Evolutionary conservation across 1,140 invertebrate genomes (phyloP).

Genomic region (Fopius arisanus): DNA sequence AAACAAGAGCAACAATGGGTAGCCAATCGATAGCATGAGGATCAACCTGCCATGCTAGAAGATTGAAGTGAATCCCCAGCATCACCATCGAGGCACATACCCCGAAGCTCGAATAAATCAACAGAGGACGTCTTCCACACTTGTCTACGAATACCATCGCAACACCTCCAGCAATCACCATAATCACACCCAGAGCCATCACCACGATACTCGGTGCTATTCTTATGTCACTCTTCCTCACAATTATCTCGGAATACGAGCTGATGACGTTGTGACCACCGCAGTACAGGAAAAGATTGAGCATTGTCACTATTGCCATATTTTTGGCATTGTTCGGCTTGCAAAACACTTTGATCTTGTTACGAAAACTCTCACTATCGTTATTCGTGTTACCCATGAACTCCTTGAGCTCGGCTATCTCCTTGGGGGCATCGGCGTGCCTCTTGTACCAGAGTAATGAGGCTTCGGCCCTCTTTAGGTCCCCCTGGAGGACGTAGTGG

Average conservation of each 20-base stretch:
- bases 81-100: slow-evolving; percentile 47
- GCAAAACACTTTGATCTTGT: slow-evolving; percentile 47
- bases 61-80: slow-evolving; percentile 62
- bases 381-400: slow-evolving; percentile 46
- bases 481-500: slow-evolving; percentile 48
- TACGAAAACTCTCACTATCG: slow-evolving; percentile 19
- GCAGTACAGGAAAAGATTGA: slow-evolving; percentile 51
- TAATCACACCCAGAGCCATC: slow-evolving; percentile 46
- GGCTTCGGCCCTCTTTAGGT: slow-evolving; percentile 51
- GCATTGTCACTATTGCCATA: slow-evolving; percentile 40
- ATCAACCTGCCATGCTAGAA: slow-evolving; percentile 45
- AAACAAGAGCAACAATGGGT: slow-evolving; percentile 49
- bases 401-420: slow-evolving; percentile 53
- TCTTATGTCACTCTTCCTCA: slow-evolving; percentile 44
- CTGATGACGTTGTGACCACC: slow-evolving; percentile 51
- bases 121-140: slow-evolving; percentile 50
- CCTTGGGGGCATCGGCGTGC: slow-evolving; percentile 49
- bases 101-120: slow-evolving; percentile 51
- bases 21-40: slow-evolving; percentile 55
- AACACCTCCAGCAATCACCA: slow-evolving; percentile 46
- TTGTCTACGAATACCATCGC: slow-evolving; percentile 53
- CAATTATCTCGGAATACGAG: slow-evolving; percentile 58
- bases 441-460: slow-evolving; percentile 57
- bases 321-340: slow-evolving; percentile 40
- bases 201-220: slow-evolving; percentile 52